Evolutionary conservation across 2,888 invertebrate genomes (phyloP).

Genomic region (Callyntrura guangdongensis): DNA sequence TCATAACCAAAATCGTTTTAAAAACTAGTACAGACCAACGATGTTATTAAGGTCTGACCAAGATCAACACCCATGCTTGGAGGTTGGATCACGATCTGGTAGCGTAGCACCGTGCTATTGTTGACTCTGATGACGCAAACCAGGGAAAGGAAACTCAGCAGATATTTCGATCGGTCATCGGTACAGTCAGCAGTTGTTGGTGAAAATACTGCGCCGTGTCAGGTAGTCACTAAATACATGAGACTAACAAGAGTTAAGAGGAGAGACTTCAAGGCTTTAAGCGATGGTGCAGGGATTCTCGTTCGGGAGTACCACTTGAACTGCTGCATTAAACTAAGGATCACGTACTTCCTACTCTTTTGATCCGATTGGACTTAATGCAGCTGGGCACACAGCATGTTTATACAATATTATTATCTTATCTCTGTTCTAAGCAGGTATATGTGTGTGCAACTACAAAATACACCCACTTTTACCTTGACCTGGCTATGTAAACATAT

Average conservation of each 20-base stretch:
- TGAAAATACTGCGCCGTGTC: neutral
- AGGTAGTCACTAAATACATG: neutral
- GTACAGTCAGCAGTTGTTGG: no score
- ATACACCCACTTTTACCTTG: neutral
- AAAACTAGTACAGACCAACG: no score
- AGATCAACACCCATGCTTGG: no score
- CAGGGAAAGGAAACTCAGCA: no score
- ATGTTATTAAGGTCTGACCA: no score
- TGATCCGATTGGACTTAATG: conserved; percentile 25
- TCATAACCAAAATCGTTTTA: no score
- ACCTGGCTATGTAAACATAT: neutral
- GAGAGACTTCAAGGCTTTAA: neutral
- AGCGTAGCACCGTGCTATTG: no score
- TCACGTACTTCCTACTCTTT: conserved; percentile 6
- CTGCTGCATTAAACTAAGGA: conserved; percentile 41
- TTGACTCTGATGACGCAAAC: no score
- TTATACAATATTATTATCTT: no score
- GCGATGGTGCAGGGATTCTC: neutral
- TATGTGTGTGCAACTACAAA: neutral
- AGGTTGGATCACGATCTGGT: no score
- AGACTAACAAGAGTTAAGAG: neutral
- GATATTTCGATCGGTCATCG: no score
- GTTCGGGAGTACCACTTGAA: conserved; percentile 18
- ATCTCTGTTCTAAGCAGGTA: no score
- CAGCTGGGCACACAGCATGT: neutral